These are phyloP conservation scores for Aleiodes alternator DNA, from an alignment of 2,888 invertebrate genomes.

Conservation along the genomic window DNA sequence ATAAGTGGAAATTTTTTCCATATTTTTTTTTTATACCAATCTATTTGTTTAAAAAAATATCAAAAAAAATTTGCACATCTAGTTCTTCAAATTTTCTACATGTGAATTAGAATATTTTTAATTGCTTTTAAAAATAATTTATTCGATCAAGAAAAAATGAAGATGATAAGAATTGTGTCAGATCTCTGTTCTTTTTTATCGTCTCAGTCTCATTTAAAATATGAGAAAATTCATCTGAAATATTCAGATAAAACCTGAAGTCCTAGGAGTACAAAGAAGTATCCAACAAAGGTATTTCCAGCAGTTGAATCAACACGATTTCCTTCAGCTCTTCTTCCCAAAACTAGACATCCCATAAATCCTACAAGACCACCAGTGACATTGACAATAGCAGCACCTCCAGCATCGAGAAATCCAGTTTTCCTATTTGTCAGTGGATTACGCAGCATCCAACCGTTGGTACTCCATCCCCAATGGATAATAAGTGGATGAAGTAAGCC, in stretches of 20 bases:
- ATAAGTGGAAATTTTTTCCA: too few species aligned
- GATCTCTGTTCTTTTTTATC: too few species aligned
- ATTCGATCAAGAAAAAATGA: neutral
- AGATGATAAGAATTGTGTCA: too few species aligned
- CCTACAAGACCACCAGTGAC: slow-evolving; percentile 67
- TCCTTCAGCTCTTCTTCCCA: slow-evolving; percentile 70
- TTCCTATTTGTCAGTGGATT: slow-evolving; percentile 55
- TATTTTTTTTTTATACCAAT: too few species aligned
- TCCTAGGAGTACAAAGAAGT: slow-evolving; percentile 70
- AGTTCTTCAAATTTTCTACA: too few species aligned
- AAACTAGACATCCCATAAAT: slow-evolving; percentile 65
- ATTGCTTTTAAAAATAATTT: too few species aligned
- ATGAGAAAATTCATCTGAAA: too few species aligned
- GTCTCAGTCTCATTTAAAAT: too few species aligned
- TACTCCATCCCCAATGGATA: slow-evolving; percentile 72
- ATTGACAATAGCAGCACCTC: slow-evolving; percentile 68
- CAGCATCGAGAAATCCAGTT: slow-evolving; percentile 67
- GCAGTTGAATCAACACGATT: slow-evolving; percentile 68
- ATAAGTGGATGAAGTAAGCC: slow-evolving; percentile 68
- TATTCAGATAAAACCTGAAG: slow-evolving; percentile 62
- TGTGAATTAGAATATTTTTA: too few species aligned
- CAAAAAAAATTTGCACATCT: too few species aligned
- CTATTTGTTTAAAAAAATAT: too few species aligned
- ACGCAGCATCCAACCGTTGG: slow-evolving; percentile 68
- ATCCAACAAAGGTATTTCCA: slow-evolving; percentile 67